phyloP scores from a whole-genome alignment of 1,140 invertebrate species.

The Agrilus planipennis region DNA sequence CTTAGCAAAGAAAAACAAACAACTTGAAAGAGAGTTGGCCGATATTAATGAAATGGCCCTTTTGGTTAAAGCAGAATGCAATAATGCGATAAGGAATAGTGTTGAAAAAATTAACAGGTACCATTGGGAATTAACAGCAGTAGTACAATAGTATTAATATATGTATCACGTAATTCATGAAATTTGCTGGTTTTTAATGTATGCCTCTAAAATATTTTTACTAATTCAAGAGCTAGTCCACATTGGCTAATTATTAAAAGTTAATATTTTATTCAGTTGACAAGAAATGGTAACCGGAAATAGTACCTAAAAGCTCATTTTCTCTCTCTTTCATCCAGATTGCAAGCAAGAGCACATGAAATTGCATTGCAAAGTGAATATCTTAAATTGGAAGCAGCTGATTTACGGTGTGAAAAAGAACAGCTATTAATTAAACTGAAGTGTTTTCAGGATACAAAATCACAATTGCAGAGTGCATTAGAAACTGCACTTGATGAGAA shows the following conservation, averaged over 20 bases:
- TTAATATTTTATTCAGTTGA: no score
- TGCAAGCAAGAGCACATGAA: slow-evolving; percentile 39
- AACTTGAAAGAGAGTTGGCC: slow-evolving; percentile 50
- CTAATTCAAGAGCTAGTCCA: no score
- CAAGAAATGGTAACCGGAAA: no score
- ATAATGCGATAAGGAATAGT: slow-evolving; percentile 36
- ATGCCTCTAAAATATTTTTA: no score
- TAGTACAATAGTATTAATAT: slow-evolving; percentile 4
- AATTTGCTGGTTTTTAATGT: no score
- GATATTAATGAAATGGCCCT: slow-evolving; percentile 54
- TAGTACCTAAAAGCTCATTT: no score
- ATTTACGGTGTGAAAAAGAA: slow-evolving; percentile 35
- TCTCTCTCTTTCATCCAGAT: slow-evolving; percentile 16
- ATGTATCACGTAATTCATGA: no score
- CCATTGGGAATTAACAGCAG: slow-evolving; percentile 3
- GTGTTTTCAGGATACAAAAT: slow-evolving; percentile 36
- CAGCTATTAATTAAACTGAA: slow-evolving; percentile 40
- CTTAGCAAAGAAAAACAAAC: slow-evolving; percentile 53
- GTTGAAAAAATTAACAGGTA: slow-evolving; percentile 26
- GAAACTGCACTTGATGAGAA: slow-evolving; percentile 48
- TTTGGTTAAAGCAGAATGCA: slow-evolving; percentile 53
- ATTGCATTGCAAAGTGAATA: slow-evolving; percentile 36
- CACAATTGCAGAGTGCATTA: slow-evolving; percentile 41
- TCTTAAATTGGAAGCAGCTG: slow-evolving; percentile 37
- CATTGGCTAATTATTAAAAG: no score